A percentile compares a stretch with the other conserved stretches of the same genome.
These are phyloP conservation scores for Pipistrellus pygmaeus DNA, from an alignment of 2,797 vertebrate genomes.

Conservation along the genomic window DNA sequence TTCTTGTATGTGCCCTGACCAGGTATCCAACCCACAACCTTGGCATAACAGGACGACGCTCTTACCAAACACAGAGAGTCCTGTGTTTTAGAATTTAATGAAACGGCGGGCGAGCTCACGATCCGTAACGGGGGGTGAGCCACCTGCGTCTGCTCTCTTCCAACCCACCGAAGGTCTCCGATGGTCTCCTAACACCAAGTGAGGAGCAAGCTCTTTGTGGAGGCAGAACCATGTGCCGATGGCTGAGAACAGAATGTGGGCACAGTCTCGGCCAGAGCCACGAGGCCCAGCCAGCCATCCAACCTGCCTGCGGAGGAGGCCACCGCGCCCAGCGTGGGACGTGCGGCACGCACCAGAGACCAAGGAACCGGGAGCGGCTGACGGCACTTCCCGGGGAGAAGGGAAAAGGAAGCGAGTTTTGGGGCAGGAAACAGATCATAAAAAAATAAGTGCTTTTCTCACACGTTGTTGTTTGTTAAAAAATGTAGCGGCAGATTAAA, in stretches of 20 bases:
- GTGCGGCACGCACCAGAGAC: rapidly evolving
- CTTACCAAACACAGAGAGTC: not conserved
- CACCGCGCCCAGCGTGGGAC: rapidly evolving
- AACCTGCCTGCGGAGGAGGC: not conserved
- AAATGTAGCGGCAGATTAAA: constrained; percentile 84
- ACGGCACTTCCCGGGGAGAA: constrained; percentile 17
- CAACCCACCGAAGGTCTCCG: rapidly evolving
- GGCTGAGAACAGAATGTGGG: not conserved
- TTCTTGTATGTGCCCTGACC: not conserved
- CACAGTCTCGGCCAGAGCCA: not conserved
- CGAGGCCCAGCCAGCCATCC: not conserved
- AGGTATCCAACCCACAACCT: not conserved
- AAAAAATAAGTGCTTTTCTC: constrained; percentile 73
- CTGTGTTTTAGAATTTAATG: not conserved
- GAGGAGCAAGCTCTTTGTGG: not conserved
- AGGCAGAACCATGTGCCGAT: not conserved
- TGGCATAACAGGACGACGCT: not conserved
- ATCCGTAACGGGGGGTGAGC: not conserved
- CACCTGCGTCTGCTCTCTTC: not conserved
- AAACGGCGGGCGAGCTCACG: too few relatives aligned
- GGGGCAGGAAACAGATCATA: constrained; percentile 73
- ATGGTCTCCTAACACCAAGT: not conserved
- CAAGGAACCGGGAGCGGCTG: not conserved
- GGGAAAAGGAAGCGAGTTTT: not conserved
- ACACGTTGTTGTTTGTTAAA: constrained; percentile 50